phyloP scores from a whole-genome alignment of 1,140 invertebrate genomes.

The Drosophila kepulauana region DNA sequence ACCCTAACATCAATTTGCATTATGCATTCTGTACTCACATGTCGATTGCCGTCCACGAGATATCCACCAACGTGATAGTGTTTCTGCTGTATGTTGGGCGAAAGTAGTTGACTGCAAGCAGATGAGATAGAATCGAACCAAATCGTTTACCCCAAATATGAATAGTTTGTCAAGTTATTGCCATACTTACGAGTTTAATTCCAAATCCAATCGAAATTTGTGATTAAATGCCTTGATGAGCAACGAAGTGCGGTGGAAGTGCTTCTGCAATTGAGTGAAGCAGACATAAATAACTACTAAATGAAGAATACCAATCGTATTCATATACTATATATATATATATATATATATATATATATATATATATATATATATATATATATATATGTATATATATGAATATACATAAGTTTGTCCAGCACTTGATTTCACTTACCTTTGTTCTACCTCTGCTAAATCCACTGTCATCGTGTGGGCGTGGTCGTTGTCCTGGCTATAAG shows the following conservation, averaged over 20 bases:
- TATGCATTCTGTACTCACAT: slow-evolving; percentile 50
- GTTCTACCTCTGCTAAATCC: slow-evolving; percentile 80
- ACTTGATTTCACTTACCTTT: slow-evolving; percentile 61
- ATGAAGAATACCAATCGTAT: not conserved
- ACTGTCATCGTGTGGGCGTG: slow-evolving; percentile 80
- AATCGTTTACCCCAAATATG: too few relatives aligned
- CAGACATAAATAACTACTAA: not conserved
- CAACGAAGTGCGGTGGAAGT: slow-evolving; percentile 96
- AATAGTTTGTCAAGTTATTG: too few relatives aligned
- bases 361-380: too few relatives aligned
- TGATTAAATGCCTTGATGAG: slow-evolving; percentile 98
- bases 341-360: too few relatives aligned
- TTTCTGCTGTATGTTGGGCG: slow-evolving; percentile 93
- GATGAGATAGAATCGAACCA: not conserved
- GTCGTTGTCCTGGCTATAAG: slow-evolving; percentile 80
- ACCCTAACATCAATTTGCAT: too few relatives aligned
- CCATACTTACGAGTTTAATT: slow-evolving; percentile 95
- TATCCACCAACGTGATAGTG: slow-evolving; percentile 90
- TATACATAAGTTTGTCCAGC: too few relatives aligned
- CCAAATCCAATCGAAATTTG: slow-evolving; percentile 97
- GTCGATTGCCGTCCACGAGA: slow-evolving; percentile 82
- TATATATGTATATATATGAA: too few relatives aligned
- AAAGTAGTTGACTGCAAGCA: slow-evolving; percentile 89
- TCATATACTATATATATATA: not conserved
- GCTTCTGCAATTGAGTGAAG: slow-evolving; percentile 90